These are phyloP conservation scores for Ectropis crepuscularia DNA, from an alignment of 2,888 invertebrate species.

Conservation along the genomic window DNA sequence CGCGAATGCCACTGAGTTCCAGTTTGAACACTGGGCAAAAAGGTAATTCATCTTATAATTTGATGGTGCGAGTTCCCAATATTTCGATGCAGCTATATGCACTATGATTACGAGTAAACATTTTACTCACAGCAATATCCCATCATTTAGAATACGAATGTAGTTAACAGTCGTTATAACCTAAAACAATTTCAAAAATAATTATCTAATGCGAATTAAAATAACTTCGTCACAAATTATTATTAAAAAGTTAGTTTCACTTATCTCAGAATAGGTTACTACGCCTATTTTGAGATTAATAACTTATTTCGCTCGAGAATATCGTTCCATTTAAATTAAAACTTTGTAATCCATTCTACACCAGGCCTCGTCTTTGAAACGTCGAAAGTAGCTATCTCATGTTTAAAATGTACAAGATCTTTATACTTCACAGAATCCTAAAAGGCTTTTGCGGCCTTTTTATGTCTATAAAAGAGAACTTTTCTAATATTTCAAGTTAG, in stretches of 20 bases:
- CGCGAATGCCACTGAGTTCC: too few relatives aligned
- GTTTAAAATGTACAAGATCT: slow-evolving; percentile 28
- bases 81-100: too few relatives aligned
- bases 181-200: background rate
- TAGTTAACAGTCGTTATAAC: too few relatives aligned
- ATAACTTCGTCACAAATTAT: background rate
- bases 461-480: slow-evolving; percentile 33
- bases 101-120: too few relatives aligned
- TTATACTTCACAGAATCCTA: slow-evolving; percentile 22
- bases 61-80: too few relatives aligned
- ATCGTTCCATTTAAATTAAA: slow-evolving; percentile 16
- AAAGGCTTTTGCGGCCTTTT: slow-evolving; percentile 33
- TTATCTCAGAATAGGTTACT: slow-evolving; percentile 1
- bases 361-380: slow-evolving; percentile 21
- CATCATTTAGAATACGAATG: background rate
- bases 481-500: slow-evolving; percentile 38
- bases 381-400: slow-evolving; percentile 19
- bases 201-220: background rate
- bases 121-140: too few relatives aligned
- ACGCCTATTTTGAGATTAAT: background rate
- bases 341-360: slow-evolving; percentile 23
- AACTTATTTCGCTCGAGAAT: slow-evolving; percentile 2
- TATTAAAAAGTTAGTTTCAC: background rate
- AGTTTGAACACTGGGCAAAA: too few relatives aligned
- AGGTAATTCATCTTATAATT: too few relatives aligned